These are phyloP conservation scores for Megalops cyprinoides DNA, from an alignment of 2,797 vertebrate species.

Conservation along the genomic window DNA sequence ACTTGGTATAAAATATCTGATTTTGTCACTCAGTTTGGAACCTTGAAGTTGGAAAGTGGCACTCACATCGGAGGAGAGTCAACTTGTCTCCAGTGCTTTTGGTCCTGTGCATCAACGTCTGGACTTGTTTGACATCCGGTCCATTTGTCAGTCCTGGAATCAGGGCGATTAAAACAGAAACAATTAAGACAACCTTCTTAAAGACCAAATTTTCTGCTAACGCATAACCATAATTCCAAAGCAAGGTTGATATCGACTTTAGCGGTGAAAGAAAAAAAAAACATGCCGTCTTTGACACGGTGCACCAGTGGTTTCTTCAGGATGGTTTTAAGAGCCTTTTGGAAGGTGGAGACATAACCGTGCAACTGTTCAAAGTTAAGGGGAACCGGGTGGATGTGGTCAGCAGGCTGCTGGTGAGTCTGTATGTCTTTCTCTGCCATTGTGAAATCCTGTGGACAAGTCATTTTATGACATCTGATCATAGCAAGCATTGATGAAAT, in stretches of 20 bases:
- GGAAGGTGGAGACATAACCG: slow-evolving; percentile 56
- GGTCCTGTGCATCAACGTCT: slow-evolving; percentile 60
- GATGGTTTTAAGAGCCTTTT: slow-evolving; percentile 50
- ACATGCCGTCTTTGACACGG: slow-evolving; percentile 63
- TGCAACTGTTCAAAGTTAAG: slow-evolving; percentile 63
- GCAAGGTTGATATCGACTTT: not conserved
- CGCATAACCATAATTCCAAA: not conserved
- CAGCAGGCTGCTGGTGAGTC: slow-evolving; percentile 39
- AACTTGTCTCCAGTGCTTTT: slow-evolving; percentile 50
- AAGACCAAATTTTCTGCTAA: too few species aligned
- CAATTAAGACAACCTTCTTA: too few species aligned
- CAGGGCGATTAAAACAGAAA: too few species aligned
- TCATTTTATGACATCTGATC: not conserved
- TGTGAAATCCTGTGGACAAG: slow-evolving; percentile 53
- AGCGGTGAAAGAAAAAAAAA: not conserved
- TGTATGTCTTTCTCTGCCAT: slow-evolving; percentile 54
- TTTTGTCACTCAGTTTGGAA: too few species aligned
- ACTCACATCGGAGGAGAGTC: slow-evolving; percentile 72
- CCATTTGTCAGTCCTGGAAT: slow-evolving; percentile 57
- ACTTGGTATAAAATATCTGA: too few species aligned
- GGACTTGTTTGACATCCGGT: slow-evolving; percentile 54
- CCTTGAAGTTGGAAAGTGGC: not conserved
- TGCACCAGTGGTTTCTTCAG: slow-evolving; percentile 58
- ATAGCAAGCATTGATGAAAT: too few species aligned
- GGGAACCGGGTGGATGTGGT: slow-evolving; percentile 62